phyloP scores from a whole-genome alignment of 2,797 vertebrate genomes.

The Gymnodraco acuticeps region DNA sequence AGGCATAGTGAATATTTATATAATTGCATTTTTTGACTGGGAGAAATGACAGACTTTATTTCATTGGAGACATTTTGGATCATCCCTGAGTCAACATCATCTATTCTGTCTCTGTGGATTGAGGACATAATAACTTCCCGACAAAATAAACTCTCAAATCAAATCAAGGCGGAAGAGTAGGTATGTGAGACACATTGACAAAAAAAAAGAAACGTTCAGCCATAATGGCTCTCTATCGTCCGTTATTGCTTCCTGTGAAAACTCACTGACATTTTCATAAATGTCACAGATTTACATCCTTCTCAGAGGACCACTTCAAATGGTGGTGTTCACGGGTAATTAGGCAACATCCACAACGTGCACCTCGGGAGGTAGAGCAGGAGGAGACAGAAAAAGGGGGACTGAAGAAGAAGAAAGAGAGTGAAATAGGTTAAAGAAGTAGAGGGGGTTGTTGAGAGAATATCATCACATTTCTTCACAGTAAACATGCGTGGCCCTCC shows the following conservation, averaged over 20 bases:
- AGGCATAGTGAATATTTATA: conserved; percentile 15
- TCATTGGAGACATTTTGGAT: conserved; percentile 32
- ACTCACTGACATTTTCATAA: conserved; percentile 80
- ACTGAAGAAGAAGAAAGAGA: conserved; percentile 8
- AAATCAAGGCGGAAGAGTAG: conserved; percentile 26
- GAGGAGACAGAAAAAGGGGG: conserved; percentile 9
- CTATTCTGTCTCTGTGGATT: conserved; percentile 41
- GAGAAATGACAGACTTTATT: conserved; percentile 34
- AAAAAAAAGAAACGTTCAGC: conserved; percentile 46
- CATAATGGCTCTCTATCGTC: conserved; percentile 53
- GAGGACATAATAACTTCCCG: conserved; percentile 20
- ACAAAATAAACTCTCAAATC: conserved; percentile 64
- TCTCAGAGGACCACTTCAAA: conserved; percentile 70
- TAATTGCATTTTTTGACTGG: conserved; percentile 19
- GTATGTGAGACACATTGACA: conserved; percentile 44
- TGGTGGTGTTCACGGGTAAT: conserved; percentile 68
- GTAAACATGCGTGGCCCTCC: conserved; percentile 18
- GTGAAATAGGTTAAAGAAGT: conserved; percentile 17
- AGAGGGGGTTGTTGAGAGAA: conserved; percentile 13
- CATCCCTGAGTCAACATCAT: conserved; percentile 52
- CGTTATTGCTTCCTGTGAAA: conserved; percentile 67
- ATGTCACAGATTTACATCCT: conserved; percentile 77
- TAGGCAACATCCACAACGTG: conserved; percentile 45
- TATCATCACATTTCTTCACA: conserved; percentile 20
- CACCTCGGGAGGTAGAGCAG: conserved; percentile 26